A percentile compares a stretch with the other conserved stretches of the same genome.
Evolutionary conservation across 1,140 invertebrate species (phyloP).

Genomic region (Leptinotarsa defecta): DNA sequence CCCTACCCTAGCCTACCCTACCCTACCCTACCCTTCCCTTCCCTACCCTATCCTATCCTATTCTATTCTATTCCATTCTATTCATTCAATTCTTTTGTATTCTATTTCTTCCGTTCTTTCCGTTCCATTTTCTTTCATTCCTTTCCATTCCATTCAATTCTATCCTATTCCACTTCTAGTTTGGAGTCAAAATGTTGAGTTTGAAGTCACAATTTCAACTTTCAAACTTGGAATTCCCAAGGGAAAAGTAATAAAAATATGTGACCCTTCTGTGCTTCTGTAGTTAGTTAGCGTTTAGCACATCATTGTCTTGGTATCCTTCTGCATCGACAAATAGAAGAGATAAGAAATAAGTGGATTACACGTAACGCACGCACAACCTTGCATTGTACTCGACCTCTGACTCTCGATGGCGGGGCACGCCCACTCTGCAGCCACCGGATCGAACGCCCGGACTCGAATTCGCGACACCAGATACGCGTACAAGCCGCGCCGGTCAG

Average conservation of each 20-base stretch:
- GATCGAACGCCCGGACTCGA: conserved; percentile 12
- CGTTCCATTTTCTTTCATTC: too few species aligned
- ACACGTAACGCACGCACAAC: conserved; percentile 22
- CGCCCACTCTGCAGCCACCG: conserved; percentile 28
- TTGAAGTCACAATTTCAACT: too few species aligned
- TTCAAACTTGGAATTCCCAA: too few species aligned
- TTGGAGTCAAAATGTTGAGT: too few species aligned
- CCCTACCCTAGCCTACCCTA: neutral
- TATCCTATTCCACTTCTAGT: too few species aligned
- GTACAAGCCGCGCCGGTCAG: neutral
- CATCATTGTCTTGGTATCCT: neutral
- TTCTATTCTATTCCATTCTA: neutral
- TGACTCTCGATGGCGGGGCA: conserved; percentile 28
- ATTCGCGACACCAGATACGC: neutral
- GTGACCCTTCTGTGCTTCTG: too few species aligned
- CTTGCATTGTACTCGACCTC: conserved; percentile 27
- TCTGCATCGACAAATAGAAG: neutral
- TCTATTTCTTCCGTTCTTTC: neutral
- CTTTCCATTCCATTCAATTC: too few species aligned
- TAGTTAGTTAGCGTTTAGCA: neutral
- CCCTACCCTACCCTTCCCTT: neutral
- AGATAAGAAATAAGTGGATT: conserved; percentile 15
- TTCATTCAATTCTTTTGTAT: neutral
- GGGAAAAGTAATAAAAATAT: too few species aligned
- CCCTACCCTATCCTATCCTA: neutral